These are phyloP conservation scores for Watsonalla cultraria DNA, from an alignment of 2,888 invertebrate genomes.

Conservation along the genomic window DNA sequence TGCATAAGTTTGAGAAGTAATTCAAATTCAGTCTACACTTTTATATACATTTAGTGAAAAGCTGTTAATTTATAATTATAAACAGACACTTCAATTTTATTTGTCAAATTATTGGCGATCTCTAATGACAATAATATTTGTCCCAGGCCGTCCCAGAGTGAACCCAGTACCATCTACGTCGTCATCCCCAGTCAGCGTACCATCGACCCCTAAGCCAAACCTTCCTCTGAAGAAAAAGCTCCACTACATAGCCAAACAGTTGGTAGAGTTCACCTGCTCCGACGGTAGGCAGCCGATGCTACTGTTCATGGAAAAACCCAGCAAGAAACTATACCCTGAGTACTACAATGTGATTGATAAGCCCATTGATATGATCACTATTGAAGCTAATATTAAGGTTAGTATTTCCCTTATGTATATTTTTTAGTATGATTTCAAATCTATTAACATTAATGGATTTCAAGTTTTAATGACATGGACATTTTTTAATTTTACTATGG, in stretches of 20 bases:
- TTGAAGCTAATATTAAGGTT: slow-evolving; percentile 92
- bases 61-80: too few relatives aligned
- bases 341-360: slow-evolving; percentile 96
- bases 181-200: slow-evolving; percentile 33
- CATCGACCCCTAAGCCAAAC: slow-evolving; percentile 52
- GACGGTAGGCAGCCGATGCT: slow-evolving; percentile 92
- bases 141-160: slow-evolving; percentile 61
- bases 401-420: too few relatives aligned
- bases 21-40: too few relatives aligned
- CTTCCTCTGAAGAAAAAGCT: slow-evolving; percentile 88
- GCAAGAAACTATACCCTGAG: slow-evolving; percentile 95
- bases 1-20: too few relatives aligned
- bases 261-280: slow-evolving; percentile 70
- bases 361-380: slow-evolving; percentile 96
- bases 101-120: too few relatives aligned
- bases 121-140: neutral
- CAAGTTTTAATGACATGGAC: too few relatives aligned
- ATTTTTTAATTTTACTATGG: too few relatives aligned
- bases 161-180: slow-evolving; percentile 44
- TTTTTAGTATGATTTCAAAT: too few relatives aligned
- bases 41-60: too few relatives aligned
- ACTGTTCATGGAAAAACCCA: slow-evolving; percentile 97
- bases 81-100: too few relatives aligned
- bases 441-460: too few relatives aligned
- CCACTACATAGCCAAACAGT: slow-evolving; percentile 84